Evolutionary conservation across 64 coral and sea anemone species (phyloP), one percentile per base, ranked within the genome.

Genomic region (Cladopsammia gracilis): DNA sequence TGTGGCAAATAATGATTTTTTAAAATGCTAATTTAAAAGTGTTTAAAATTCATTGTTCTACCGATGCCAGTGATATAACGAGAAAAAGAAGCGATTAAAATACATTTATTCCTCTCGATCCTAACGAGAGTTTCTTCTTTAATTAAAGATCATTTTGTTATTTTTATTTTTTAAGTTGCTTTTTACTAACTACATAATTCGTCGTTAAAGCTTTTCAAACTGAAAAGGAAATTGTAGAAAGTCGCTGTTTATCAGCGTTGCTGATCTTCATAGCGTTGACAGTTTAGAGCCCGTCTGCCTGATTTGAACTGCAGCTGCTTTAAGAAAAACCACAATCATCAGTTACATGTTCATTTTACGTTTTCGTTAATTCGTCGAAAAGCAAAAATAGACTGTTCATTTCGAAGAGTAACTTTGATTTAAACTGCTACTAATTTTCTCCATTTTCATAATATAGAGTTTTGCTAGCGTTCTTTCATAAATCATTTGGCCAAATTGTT

Each of bases 1-100:
- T 48, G 16, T 13, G 60, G 60, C 24, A 79, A 59, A 79, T 59
- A 49, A 58, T 56, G 53, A 44, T 18, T 47, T 49, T 83, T 66
- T 47, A 66, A 67, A 83, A 83, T 83, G 80, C 80, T 83, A 83
- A 83, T 83, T 83, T 83, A 83, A 83, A 82, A 82, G 80, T 67
- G 80, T 83, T 83, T 83, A 49, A 83, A 64, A 48, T 15, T 48
- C 62, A 83, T 66, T 50, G 61, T 83, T 83, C 43, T 42, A 11
- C 19, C 47, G 16, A 75, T 75, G 53, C 53, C 7, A 56, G 53
- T 56, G 53, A 56, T 56, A 0, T 56, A 56, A 56, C 53, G 45
- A 7, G 6, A 75, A 19, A 18, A 49, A 48, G 71, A 75, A 75
- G 46, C 43, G 71, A 78, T 58, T 78, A 19, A 25, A 78, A 78